A percentile compares a stretch with the other conserved stretches of the same genome.
These are phyloP conservation scores for Rhizomys pruinosus DNA, from an alignment of 2,113 vertebrate genomes.

Conservation along the genomic window DNA sequence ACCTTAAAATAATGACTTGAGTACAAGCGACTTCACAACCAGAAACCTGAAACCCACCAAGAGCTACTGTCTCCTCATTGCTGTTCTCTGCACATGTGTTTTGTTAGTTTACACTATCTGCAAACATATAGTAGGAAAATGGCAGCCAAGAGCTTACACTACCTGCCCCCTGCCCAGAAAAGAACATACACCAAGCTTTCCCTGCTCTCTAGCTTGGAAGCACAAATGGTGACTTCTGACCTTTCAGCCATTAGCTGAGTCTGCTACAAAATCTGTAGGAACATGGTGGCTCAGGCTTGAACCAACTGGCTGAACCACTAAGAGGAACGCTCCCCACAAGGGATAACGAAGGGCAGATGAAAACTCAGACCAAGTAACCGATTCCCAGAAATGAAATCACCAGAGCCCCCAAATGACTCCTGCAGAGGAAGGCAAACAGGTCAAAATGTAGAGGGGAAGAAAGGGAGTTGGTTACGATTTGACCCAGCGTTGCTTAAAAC, in stretches of 20 bases:
- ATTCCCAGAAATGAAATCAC: background rate
- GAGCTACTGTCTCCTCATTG: background rate
- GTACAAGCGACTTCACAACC: background rate
- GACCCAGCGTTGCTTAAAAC: background rate
- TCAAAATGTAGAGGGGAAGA: background rate
- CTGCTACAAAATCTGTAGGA: background rate
- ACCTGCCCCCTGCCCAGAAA: background rate
- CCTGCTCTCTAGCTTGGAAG: background rate
- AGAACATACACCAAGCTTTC: background rate
- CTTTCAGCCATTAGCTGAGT: background rate
- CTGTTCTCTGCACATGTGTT: slow-evolving; percentile 31
- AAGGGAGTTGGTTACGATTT: slow-evolving; percentile 8
- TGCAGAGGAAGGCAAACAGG: background rate
- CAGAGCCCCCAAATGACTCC: background rate
- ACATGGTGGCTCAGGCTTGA: background rate
- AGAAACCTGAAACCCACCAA: background rate
- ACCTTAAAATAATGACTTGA: background rate
- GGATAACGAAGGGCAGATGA: background rate
- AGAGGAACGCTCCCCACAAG: background rate
- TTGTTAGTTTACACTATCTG: slow-evolving; percentile 36
- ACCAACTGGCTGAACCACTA: background rate
- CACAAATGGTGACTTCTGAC: slow-evolving; percentile 10
- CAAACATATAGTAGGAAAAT: slow-evolving; percentile 25
- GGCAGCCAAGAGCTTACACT: background rate
- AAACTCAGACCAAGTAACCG: background rate